Base-by-base conservation (phyloP, 2,888 invertebrate genomes). In the Polydrusus cervinus region DNA sequence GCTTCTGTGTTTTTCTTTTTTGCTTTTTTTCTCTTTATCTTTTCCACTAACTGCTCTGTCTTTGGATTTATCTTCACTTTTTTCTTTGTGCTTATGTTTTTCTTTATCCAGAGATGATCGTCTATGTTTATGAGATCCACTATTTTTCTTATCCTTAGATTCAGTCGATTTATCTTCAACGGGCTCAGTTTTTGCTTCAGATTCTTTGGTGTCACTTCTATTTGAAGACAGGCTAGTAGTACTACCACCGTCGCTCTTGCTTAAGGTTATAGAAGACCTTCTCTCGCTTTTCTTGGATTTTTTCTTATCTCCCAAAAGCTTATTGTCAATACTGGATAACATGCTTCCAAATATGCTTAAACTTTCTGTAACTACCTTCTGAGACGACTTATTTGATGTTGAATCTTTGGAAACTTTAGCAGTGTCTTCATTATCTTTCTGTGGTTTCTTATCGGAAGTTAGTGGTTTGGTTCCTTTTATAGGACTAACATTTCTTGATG, bases 321-420 rank as follows among this genome's bases (percentile, higher is more conserved):
- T 69, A 47, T 81, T 79, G 73, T 84, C 83, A 38, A 84, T 82
- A 72, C 80, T 79, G 0, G 81, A 82, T 13, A 84, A 75, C 9
- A 81, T 70, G 71, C 60, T 80, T 14, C 82, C 82, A 69, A 84
- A 84, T 20, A 81, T 78, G 73, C 81, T 82, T 18, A 66, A 75
- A 0, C 78, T 68, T 45, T 83, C 83, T 71, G 80, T 82, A 11
- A 81, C 18, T 40, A 81, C 77, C 73, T 80, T 83, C 30, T 71
- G 75, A 1, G 66, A 65, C 7, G 74, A 34, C 61, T 49, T 67
- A 51, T 30, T 68, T 30, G 10, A 9, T 10, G 40, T 40, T 34
- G 34, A 18, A 20, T 57, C 69, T 55, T 64, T 68, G 1, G 65
- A 20, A 61, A 55, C 43, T 45, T 64, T 51, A 9, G 25, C n/a